Evolutionary conservation across 2,113 vertebrate genomes (phyloP).

Genomic region (Buteo buteo): DNA sequence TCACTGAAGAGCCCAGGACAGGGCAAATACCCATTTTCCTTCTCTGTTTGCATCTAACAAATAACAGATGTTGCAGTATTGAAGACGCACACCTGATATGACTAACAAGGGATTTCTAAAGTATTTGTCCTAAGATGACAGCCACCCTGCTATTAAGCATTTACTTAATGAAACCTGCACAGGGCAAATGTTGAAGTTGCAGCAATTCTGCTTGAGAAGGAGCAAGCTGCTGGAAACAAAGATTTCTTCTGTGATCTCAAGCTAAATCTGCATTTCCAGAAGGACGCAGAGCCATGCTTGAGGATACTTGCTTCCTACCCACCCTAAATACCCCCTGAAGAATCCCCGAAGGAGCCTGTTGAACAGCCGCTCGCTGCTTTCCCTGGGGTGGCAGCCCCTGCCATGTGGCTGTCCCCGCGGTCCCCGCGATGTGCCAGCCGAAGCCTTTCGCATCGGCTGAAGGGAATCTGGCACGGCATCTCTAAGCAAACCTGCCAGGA

Average conservation of each 20-base stretch:
- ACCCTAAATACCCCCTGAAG: background rate
- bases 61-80: conserved; percentile 33
- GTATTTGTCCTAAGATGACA: conserved; percentile 8
- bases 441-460: background rate
- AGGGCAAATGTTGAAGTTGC: background rate
- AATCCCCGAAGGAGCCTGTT: background rate
- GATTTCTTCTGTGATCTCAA: background rate
- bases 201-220: background rate
- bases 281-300: background rate
- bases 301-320: background rate
- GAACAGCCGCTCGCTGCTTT: fast-evolving
- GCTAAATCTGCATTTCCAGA: background rate
- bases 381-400: background rate
- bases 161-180: conserved; percentile 24
- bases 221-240: background rate
- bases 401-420: fast-evolving
- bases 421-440: background rate
- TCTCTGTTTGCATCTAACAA: conserved; percentile 27
- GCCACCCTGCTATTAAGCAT: conserved; percentile 30
- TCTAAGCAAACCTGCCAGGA: conserved; percentile 31
- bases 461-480: conserved; percentile 10
- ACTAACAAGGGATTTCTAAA: conserved; percentile 45
- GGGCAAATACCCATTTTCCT: conserved; percentile 6
- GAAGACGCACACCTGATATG: conserved; percentile 22
- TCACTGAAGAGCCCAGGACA: background rate